Conservation (phyloP, 1,140 invertebrate genomes). For the Dendroctonus valens region DNA sequence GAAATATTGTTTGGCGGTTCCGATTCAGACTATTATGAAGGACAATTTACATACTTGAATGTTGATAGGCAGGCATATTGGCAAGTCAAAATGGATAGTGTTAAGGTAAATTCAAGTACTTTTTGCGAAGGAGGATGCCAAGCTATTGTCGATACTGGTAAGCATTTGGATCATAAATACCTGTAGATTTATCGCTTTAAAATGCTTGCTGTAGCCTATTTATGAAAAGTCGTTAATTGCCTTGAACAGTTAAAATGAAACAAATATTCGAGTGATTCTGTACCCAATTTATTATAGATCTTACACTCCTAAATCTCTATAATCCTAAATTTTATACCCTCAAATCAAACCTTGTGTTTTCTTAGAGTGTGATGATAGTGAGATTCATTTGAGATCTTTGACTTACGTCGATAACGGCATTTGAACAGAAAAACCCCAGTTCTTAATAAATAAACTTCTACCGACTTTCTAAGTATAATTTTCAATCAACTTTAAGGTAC, state of each 20-base stretch:
- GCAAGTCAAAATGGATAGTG: slow-evolving; percentile 83
- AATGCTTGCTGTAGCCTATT: too few species aligned
- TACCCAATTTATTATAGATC: too few species aligned
- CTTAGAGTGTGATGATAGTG: too few species aligned
- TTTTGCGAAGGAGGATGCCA: slow-evolving; percentile 77
- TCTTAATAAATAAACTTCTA: not conserved
- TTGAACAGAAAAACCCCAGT: too few species aligned
- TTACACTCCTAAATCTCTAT: too few species aligned
- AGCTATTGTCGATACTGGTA: slow-evolving; percentile 92
- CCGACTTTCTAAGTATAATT: not conserved
- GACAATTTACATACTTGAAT: slow-evolving; percentile 87
- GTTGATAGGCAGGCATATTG: slow-evolving; percentile 90
- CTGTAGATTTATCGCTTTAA: not conserved
- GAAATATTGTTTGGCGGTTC: slow-evolving; percentile 93
- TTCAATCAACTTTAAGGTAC: slow-evolving; percentile 55
- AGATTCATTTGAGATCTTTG: too few species aligned
- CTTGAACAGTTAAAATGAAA: too few species aligned
- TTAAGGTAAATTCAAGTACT: slow-evolving; percentile 52
- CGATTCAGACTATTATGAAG: slow-evolving; percentile 84
- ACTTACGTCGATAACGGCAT: too few species aligned
- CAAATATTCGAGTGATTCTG: too few species aligned
- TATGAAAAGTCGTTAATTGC: too few species aligned
- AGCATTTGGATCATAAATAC: not conserved
- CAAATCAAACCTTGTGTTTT: too few species aligned
- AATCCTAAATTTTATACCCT: too few species aligned